Percentiles rank a stretch among this genome's conserved stretches.
phyloP scores from a whole-genome alignment of 2,888 invertebrate genomes.

The Cantharis rufa region DNA sequence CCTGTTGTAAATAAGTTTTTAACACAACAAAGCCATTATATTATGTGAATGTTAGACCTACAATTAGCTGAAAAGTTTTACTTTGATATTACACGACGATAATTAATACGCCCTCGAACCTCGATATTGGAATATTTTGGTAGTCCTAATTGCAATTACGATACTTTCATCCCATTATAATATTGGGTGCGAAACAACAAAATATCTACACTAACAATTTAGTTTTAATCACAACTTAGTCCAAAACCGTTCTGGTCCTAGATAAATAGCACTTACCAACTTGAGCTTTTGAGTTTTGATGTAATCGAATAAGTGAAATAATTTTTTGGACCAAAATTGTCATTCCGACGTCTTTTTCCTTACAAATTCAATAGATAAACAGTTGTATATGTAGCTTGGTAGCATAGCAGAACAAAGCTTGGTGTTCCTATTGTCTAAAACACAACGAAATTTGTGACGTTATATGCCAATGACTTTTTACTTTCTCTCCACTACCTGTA shows the following conservation, averaged over 20 bases:
- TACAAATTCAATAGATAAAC: background rate
- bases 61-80: background rate
- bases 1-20: conserved; percentile 7
- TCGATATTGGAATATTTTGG: background rate
- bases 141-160: background rate
- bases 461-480: conserved; percentile 6
- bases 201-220: background rate
- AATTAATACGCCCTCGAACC: background rate
- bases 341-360: background rate
- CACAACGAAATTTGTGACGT: conserved; percentile 14
- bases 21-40: conserved; percentile 8
- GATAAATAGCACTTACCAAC: background rate
- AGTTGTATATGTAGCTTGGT: background rate
- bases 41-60: background rate
- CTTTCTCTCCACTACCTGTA: conserved; percentile 2
- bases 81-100: background rate
- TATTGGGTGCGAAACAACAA: background rate
- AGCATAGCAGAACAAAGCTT: background rate
- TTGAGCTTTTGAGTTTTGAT: background rate
- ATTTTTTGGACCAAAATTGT: background rate
- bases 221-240: background rate
- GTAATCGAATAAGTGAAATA: background rate
- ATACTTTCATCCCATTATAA: background rate
- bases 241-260: background rate
- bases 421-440: background rate